Percentiles rank a stretch among this genome's conserved stretches.
These are phyloP conservation scores for Pelecanoides urinatrix DNA, from an alignment of 2,113 vertebrate species.

Conservation along the genomic window DNA sequence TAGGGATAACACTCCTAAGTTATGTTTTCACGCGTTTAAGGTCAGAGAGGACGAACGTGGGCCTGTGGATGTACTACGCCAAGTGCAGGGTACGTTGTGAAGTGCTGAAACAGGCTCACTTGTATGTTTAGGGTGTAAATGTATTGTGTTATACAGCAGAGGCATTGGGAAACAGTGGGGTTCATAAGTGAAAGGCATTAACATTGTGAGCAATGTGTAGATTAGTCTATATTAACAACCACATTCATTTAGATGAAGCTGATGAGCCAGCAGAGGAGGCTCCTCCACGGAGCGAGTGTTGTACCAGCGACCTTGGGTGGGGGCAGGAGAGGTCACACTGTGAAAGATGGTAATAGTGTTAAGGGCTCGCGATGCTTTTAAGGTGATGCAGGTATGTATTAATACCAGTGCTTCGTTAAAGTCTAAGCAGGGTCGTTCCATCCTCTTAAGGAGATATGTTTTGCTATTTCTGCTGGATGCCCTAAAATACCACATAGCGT, in stretches of 20 bases:
- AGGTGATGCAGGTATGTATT: background rate
- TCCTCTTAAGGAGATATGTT: rapidly evolving
- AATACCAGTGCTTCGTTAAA: background rate
- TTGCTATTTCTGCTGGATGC: background rate
- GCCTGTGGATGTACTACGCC: too few species aligned
- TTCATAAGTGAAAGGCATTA: background rate
- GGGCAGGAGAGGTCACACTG: background rate
- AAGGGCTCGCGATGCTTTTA: background rate
- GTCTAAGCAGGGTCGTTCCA: rapidly evolving
- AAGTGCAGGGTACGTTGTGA: rapidly evolving
- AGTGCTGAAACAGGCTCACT: background rate
- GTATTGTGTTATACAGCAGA: rapidly evolving
- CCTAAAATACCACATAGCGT: background rate
- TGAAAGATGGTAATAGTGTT: background rate
- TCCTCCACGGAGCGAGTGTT: background rate
- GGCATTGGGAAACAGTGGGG: rapidly evolving
- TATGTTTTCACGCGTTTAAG: rapidly evolving
- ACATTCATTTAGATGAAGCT: background rate
- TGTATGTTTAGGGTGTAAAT: background rate
- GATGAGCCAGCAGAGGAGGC: constrained; percentile 25
- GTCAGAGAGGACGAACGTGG: background rate
- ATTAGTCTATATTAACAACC: background rate
- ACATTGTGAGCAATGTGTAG: background rate
- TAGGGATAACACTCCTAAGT: background rate
- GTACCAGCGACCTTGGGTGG: background rate